Conservation (phyloP, 2,888 invertebrate species). For the Philereme vetulata region DNA sequence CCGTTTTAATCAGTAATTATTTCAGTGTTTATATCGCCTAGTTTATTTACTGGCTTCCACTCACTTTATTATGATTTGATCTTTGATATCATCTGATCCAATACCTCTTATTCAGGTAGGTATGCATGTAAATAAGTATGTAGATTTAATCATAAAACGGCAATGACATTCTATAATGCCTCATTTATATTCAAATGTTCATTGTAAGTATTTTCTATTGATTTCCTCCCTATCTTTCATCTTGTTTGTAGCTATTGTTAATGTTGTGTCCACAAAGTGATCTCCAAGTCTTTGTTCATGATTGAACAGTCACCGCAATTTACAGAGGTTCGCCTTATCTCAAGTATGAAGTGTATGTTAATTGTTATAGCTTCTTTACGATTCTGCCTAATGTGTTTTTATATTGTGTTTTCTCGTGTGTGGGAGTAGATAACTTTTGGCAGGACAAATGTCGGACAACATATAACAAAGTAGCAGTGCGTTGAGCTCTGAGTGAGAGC, state of each 20-base stretch:
- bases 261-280: conserved; percentile 51
- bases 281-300: conserved; percentile 58
- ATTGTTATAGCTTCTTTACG: conserved; percentile 56
- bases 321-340: conserved; percentile 64
- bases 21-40: too few relatives aligned
- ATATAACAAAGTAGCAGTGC: neutral
- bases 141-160: conserved; percentile 27
- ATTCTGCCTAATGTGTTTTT: conserved; percentile 48
- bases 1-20: too few relatives aligned
- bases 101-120: too few relatives aligned
- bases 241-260: conserved; percentile 39
- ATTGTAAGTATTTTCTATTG: conserved; percentile 43
- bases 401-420: conserved; percentile 34
- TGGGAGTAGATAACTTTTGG: conserved; percentile 22
- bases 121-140: conserved; percentile 22
- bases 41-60: too few relatives aligned
- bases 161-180: conserved; percentile 25
- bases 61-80: too few relatives aligned
- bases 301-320: conserved; percentile 53
- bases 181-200: conserved; percentile 35
- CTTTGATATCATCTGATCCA: too few relatives aligned
- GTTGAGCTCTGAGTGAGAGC: too few relatives aligned
- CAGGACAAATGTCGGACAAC: conserved; percentile 19
- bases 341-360: conserved; percentile 66
- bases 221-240: conserved; percentile 47